Evolutionary conservation across 2,797 vertebrate species (phyloP).

Genomic region (Spinus olivaceus): DNA sequence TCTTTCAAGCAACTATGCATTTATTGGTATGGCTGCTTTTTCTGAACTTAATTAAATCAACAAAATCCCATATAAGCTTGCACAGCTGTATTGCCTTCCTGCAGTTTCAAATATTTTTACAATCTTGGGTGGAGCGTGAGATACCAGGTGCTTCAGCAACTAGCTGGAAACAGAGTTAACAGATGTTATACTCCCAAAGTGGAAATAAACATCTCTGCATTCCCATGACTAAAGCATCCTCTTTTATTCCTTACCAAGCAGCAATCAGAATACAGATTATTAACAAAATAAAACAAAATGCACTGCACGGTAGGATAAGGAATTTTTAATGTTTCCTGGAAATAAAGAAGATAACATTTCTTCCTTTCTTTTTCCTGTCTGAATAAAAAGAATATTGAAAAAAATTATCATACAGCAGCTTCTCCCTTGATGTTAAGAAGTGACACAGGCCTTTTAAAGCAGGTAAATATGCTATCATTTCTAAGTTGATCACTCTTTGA

Average conservation of each 20-base stretch:
- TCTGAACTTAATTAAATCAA: constrained; percentile 5
- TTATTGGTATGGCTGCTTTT: not conserved
- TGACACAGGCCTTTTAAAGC: not conserved
- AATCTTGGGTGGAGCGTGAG: constrained; percentile 48
- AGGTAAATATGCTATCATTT: not conserved
- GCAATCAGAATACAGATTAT: constrained; percentile 42
- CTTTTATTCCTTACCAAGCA: constrained; percentile 54
- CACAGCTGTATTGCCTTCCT: constrained; percentile 60
- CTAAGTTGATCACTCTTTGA: not conserved
- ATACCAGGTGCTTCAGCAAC: constrained; percentile 55
- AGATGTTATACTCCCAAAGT: constrained; percentile 19
- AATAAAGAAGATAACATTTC: not conserved
- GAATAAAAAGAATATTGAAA: constrained; percentile 20
- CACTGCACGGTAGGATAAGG: not conserved
- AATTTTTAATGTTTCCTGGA: constrained; percentile 27
- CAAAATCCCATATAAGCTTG: not conserved
- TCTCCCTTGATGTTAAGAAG: constrained; percentile 7
- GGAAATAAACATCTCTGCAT: constrained; percentile 55
- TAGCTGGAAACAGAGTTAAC: constrained; percentile 15
- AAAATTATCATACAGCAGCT: not conserved
- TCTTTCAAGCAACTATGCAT: not conserved
- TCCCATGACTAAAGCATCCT: constrained; percentile 48
- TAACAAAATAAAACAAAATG: constrained; percentile 22
- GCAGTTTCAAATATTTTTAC: constrained; percentile 31
- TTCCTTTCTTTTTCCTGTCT: not conserved